phyloP scores from a whole-genome alignment of 2,888 invertebrate species.

The Drosophila formosana region DNA sequence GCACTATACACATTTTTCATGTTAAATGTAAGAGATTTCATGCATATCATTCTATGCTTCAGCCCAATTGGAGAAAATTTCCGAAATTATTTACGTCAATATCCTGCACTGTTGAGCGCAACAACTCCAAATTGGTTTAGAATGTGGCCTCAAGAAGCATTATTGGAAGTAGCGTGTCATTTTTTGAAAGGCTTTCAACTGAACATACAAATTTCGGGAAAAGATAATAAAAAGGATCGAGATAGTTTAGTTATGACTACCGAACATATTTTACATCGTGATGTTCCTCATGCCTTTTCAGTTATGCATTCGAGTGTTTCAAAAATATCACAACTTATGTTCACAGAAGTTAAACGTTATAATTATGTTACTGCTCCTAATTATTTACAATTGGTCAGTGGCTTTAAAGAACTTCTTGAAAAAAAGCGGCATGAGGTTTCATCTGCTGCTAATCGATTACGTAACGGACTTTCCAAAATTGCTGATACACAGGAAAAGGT shows the following conservation, averaged over 20 bases:
- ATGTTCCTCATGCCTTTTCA: conserved; percentile 91
- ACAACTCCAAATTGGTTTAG: conserved; percentile 96
- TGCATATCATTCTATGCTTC: conserved; percentile 94
- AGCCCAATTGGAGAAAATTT: conserved; percentile 95
- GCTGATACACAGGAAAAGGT: conserved; percentile 94
- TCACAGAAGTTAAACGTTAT: conserved; percentile 90
- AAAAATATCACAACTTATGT: conserved; percentile 90
- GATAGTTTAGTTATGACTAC: conserved; percentile 82
- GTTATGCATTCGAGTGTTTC: conserved; percentile 93
- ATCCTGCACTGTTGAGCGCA: conserved; percentile 94
- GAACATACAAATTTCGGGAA: conserved; percentile 89
- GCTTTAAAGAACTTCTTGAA: conserved; percentile 91
- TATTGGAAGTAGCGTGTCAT: conserved; percentile 95
- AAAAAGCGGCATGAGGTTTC: conserved; percentile 90
- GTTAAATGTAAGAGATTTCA: conserved; percentile 90
- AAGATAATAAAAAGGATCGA: conserved; percentile 78
- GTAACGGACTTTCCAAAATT: conserved; percentile 94
- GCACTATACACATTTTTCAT: conserved; percentile 91
- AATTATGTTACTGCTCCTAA: conserved; percentile 96
- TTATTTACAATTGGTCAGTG: conserved; percentile 93
- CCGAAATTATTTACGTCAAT: conserved; percentile 92
- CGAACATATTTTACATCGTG: conserved; percentile 88
- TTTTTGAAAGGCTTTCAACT: conserved; percentile 91
- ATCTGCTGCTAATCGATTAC: conserved; percentile 91
- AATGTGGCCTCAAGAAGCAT: conserved; percentile 94